phyloP scores from a whole-genome alignment of 2,113 vertebrate genomes.

The Colistium nudipinnis region DNA sequence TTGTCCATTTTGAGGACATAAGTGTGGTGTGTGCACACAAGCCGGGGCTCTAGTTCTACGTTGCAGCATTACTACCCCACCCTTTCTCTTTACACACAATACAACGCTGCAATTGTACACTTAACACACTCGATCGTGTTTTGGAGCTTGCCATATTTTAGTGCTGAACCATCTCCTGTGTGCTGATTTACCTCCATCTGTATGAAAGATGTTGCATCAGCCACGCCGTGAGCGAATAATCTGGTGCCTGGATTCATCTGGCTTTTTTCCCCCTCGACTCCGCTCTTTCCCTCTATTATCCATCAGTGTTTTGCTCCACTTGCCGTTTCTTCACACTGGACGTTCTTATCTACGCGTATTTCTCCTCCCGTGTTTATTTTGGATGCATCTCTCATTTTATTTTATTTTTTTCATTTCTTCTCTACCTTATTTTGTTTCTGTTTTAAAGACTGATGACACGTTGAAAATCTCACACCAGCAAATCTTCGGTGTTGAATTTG shows the following conservation, averaged over 20 bases:
- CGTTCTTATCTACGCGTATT: background rate
- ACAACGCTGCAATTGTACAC: slow-evolving; percentile 55
- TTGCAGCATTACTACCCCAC: slow-evolving; percentile 44
- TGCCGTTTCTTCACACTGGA: slow-evolving; percentile 36
- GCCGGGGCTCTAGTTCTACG: slow-evolving; percentile 42
- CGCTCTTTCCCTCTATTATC: slow-evolving; percentile 16
- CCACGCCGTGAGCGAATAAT: slow-evolving; percentile 43
- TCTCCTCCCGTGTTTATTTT: slow-evolving; percentile 7
- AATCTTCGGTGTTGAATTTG: slow-evolving; percentile 2
- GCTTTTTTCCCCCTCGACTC: background rate
- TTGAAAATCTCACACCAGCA: background rate
- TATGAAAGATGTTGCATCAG: slow-evolving; percentile 49
- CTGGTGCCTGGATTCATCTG: slow-evolving; percentile 35
- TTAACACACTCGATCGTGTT: slow-evolving; percentile 61
- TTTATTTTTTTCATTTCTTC: slow-evolving; percentile 1
- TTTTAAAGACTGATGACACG: slow-evolving; percentile 9
- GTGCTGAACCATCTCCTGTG: slow-evolving; percentile 42
- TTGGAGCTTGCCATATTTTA: slow-evolving; percentile 39
- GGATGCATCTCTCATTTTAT: slow-evolving; percentile 3
- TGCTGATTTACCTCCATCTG: slow-evolving; percentile 49
- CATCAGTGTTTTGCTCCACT: slow-evolving; percentile 30
- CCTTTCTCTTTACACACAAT: slow-evolving; percentile 25
- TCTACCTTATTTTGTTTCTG: slow-evolving; percentile 14
- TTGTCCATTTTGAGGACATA: slow-evolving; percentile 32
- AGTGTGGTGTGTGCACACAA: slow-evolving; percentile 51